phyloP scores from a whole-genome alignment of 2,797 vertebrate species.

The Syndactyla subalaris region DNA sequence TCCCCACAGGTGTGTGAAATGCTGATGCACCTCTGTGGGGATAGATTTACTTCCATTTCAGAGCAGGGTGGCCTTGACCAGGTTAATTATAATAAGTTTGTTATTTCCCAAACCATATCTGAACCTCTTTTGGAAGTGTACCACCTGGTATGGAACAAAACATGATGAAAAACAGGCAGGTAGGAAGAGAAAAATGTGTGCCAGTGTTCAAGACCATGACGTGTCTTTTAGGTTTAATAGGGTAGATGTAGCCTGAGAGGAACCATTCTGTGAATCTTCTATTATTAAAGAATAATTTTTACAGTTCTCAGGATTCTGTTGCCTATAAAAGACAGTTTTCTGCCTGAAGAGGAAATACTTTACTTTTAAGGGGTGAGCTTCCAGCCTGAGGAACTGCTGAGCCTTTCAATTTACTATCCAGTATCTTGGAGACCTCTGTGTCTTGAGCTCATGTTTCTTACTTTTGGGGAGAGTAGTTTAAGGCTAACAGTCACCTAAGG shows the following conservation, averaged over 20 bases:
- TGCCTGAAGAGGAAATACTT: not conserved
- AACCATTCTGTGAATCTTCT: not conserved
- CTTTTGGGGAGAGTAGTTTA: not conserved
- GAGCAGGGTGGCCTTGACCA: not conserved
- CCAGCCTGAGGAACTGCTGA: not conserved
- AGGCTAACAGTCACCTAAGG: not conserved
- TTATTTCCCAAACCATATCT: accelerated
- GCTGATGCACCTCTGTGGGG: not conserved
- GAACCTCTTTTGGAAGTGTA: not conserved
- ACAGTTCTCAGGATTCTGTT: not conserved
- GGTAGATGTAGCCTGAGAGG: not conserved
- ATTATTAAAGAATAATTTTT: not conserved
- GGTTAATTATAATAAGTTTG: not conserved
- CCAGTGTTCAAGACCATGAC: not conserved
- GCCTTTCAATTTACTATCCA: not conserved
- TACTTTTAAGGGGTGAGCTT: not conserved
- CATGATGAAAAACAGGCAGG: accelerated
- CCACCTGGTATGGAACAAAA: accelerated
- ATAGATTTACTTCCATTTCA: not conserved
- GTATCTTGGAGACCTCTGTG: not conserved
- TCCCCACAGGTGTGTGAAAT: not conserved
- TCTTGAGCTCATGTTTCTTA: not conserved
- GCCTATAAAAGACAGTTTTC: not conserved
- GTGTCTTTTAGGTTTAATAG: not conserved
- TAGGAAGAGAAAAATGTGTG: not conserved